These are phyloP conservation scores for Molothrus ater DNA, from an alignment of 2,797 vertebrate genomes.

Conservation along the genomic window DNA sequence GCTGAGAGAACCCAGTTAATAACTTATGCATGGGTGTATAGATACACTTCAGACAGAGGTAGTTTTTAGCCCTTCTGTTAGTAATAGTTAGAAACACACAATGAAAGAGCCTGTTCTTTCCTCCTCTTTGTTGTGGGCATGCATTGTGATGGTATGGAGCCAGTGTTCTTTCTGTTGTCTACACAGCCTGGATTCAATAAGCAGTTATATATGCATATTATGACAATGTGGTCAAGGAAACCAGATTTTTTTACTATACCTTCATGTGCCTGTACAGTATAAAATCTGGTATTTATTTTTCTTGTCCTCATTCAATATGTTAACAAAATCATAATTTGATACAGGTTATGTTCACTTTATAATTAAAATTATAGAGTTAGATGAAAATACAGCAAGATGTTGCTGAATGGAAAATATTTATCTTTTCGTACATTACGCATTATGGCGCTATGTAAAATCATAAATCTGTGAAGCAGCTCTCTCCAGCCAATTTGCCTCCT, in stretches of 20 bases:
- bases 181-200: slow-evolving; percentile 95
- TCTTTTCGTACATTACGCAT: slow-evolving; percentile 50
- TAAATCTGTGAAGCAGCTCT: slow-evolving; percentile 46
- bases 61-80: slow-evolving; percentile 78
- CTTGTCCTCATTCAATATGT: slow-evolving; percentile 80
- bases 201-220: slow-evolving; percentile 87
- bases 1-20: slow-evolving; percentile 75
- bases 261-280: slow-evolving; percentile 84
- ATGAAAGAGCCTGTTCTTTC: slow-evolving; percentile 79
- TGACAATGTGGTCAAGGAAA: slow-evolving; percentile 91
- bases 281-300: slow-evolving; percentile 86
- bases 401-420: slow-evolving; percentile 71
- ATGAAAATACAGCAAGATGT: slow-evolving; percentile 71
- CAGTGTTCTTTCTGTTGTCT: slow-evolving; percentile 85
- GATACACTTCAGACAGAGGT: slow-evolving; percentile 79
- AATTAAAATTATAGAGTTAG: slow-evolving; percentile 77
- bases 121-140: slow-evolving; percentile 92
- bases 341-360: slow-evolving; percentile 80
- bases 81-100: slow-evolving; percentile 78
- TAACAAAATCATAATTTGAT: slow-evolving; percentile 85
- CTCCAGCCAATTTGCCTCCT: slow-evolving; percentile 35
- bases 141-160: slow-evolving; percentile 86
- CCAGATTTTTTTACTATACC: slow-evolving; percentile 87
- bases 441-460: slow-evolving; percentile 39
- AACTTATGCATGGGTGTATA: slow-evolving; percentile 79